phyloP scores from a whole-genome alignment of 2,113 vertebrate genomes.

The Tichodroma muraria region DNA sequence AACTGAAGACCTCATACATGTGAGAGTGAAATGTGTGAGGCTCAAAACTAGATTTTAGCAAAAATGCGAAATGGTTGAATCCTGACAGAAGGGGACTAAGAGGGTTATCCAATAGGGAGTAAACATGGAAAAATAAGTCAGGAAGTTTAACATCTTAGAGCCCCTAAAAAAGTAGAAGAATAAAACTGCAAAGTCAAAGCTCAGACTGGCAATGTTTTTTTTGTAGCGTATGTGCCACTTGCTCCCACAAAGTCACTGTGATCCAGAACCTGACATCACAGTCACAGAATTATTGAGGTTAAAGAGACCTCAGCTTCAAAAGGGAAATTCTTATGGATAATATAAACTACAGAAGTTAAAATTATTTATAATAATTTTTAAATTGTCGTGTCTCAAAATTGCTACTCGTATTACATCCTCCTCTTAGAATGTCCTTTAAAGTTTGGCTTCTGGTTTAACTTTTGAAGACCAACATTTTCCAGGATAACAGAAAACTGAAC shows the following conservation, averaged over 20 bases:
- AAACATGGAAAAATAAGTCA: background rate
- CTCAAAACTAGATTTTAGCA: background rate
- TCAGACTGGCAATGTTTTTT: background rate
- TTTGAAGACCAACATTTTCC: background rate
- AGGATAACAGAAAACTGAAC: background rate
- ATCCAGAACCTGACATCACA: background rate
- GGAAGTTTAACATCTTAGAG: background rate
- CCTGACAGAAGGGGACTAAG: background rate
- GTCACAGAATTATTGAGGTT: fast-evolving
- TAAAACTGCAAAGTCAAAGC: background rate
- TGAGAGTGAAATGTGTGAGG: background rate
- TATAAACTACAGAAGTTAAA: background rate
- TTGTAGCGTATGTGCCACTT: background rate
- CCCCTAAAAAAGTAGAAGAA: background rate
- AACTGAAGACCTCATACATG: background rate
- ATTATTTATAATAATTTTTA: background rate
- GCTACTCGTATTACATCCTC: background rate
- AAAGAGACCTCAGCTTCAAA: background rate
- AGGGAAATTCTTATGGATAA: background rate
- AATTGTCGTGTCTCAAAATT: fast-evolving
- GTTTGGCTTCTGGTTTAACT: background rate
- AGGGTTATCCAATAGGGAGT: background rate
- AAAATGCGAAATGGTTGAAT: background rate
- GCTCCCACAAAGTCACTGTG: background rate
- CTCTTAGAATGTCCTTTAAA: background rate